phyloP scores from a whole-genome alignment of 1,140 invertebrate species.

The Planococcus citri region DNA sequence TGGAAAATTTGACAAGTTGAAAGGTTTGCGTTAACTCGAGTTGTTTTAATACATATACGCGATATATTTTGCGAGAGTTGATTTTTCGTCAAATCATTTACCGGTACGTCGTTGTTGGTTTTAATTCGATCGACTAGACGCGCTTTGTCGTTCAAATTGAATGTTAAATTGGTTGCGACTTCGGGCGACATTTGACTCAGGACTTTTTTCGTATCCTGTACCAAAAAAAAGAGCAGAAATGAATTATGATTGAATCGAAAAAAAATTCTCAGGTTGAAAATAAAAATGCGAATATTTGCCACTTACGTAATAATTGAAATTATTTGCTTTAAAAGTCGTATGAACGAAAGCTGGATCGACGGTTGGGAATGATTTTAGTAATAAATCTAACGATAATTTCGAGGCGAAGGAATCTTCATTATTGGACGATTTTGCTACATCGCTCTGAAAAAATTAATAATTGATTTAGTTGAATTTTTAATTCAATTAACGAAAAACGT shows the following conservation, averaged over 20 bases:
- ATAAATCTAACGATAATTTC: neutral
- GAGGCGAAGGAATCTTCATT: constrained; percentile 5
- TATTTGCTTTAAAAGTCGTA: neutral
- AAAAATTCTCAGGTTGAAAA: too few relatives aligned
- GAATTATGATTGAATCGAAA: neutral
- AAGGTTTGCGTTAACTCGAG: too few relatives aligned
- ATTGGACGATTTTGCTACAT: neutral
- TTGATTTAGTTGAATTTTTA: too few relatives aligned
- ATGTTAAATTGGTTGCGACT: neutral
- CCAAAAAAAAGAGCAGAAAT: neutral
- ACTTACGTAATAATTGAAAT: constrained; percentile 11
- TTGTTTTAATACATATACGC: too few relatives aligned
- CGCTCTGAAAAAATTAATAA: neutral
- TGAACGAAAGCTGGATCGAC: neutral
- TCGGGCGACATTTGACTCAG: neutral
- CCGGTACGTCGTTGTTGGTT: neutral
- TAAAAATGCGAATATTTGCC: too few relatives aligned
- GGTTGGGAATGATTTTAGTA: neutral
- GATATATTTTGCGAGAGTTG: too few relatives aligned
- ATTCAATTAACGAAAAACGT: too few relatives aligned
- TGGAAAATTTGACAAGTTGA: neutral
- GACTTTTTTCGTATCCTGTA: neutral
- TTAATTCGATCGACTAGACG: neutral
- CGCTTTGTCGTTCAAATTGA: neutral
- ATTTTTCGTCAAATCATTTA: neutral